A percentile compares a stretch with the other conserved stretches of the same genome.
These are phyloP conservation scores for Chaetogeoica ovagalla DNA, from an alignment of 2,888 invertebrate genomes.

Conservation along the genomic window DNA sequence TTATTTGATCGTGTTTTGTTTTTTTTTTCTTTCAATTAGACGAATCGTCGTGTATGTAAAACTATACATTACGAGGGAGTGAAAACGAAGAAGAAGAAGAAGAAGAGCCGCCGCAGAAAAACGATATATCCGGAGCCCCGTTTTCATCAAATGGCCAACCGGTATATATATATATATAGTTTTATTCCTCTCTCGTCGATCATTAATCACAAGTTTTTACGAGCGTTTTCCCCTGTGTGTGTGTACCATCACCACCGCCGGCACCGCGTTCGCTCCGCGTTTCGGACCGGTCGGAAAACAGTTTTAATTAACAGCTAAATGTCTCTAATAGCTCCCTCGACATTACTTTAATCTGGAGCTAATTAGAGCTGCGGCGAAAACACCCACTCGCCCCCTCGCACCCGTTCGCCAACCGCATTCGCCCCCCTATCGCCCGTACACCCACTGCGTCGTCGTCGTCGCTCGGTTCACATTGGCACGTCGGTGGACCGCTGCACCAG, in stretches of 20 bases:
- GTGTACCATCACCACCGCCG: constrained; percentile 28
- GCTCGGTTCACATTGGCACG: constrained; percentile 32
- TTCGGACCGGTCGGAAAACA: constrained; percentile 55
- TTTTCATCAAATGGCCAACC: constrained; percentile 46
- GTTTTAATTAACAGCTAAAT: constrained; percentile 57
- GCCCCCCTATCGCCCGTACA: too few species aligned
- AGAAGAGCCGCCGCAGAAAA: too few species aligned
- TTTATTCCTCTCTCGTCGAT: constrained; percentile 56
- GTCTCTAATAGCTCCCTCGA: constrained; percentile 57
- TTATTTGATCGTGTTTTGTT: too few species aligned
- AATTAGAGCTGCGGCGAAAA: constrained; percentile 56
- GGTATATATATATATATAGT: constrained; percentile 32
- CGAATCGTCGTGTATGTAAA: constrained; percentile 11
- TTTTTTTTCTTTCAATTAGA: too few species aligned
- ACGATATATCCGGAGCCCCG: not conserved
- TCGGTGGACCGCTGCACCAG: not conserved
- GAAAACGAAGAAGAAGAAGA: too few species aligned
- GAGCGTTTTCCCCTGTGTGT: constrained; percentile 51
- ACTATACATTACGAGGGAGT: not conserved
- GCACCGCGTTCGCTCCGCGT: too few species aligned
- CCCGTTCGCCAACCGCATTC: not conserved
- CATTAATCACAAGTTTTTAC: constrained; percentile 57
- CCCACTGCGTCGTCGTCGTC: not conserved
- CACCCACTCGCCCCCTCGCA: not conserved
- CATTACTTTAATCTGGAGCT: constrained; percentile 57